Conservation (phyloP, 2,113 vertebrate species). For the Pogona vitticeps region DNA sequence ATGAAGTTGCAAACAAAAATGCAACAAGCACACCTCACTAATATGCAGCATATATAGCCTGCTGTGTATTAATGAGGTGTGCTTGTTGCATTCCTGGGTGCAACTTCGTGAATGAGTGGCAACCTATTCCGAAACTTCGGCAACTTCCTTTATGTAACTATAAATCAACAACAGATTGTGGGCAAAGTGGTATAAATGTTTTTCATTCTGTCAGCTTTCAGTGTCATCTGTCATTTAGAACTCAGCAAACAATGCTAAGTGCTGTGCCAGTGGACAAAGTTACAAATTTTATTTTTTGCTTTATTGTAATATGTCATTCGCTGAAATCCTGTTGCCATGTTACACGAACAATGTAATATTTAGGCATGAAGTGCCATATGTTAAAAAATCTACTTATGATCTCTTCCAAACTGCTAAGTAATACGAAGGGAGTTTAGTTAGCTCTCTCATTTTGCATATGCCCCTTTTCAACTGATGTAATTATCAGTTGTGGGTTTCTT, state of each 20-base stretch:
- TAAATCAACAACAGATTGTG: conserved; percentile 16
- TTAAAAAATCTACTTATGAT: conserved; percentile 31
- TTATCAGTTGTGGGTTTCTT: not conserved
- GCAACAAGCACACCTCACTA: too few relatives aligned
- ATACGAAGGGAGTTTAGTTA: not conserved
- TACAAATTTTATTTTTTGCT: conserved; percentile 25
- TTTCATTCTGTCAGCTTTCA: conserved; percentile 30
- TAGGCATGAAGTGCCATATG: too few relatives aligned
- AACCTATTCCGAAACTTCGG: not conserved
- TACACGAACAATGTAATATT: too few relatives aligned
- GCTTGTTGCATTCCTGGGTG: too few relatives aligned
- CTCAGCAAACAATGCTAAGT: not conserved
- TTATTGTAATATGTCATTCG: not conserved
- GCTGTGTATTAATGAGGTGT: too few relatives aligned
- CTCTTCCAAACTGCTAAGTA: conserved; percentile 22
- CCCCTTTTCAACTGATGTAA: conserved; percentile 9
- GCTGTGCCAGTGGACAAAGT: not conserved
- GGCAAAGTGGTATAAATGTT: not conserved
- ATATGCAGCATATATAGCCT: not conserved
- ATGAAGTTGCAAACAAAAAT: too few relatives aligned
- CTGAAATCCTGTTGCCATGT: too few relatives aligned
- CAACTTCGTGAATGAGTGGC: too few relatives aligned
- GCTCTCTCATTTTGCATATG: not conserved
- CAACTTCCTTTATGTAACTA: not conserved
- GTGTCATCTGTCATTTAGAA: conserved; percentile 19